A percentile compares a stretch with the other conserved stretches of the same genome.
These are phyloP conservation scores for Epinephelus awoara DNA, from an alignment of 2,797 vertebrate species.

Conservation along the genomic window DNA sequence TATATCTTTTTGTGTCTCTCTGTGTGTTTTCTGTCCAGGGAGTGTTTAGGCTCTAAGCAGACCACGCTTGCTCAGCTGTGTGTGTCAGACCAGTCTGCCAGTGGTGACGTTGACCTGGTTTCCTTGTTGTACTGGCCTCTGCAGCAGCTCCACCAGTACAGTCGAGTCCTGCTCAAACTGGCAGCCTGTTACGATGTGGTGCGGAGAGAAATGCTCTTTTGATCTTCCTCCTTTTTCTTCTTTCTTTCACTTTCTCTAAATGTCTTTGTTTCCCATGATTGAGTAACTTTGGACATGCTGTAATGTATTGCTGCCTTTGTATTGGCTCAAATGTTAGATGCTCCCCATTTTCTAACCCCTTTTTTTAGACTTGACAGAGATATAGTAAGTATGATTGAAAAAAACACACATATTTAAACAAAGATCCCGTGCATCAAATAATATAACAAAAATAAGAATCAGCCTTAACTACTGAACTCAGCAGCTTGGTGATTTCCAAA, in stretches of 20 bases:
- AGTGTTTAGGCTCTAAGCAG: conserved; percentile 91
- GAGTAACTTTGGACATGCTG: background rate
- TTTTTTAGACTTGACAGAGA: background rate
- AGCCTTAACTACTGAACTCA: background rate
- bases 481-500: background rate
- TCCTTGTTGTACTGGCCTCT: conserved; percentile 92
- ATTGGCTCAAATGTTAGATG: background rate
- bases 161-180: conserved; percentile 91
- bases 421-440: background rate
- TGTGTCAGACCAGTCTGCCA: conserved; percentile 82
- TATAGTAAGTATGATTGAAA: background rate
- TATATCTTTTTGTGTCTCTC: conserved; percentile 6
- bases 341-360: background rate
- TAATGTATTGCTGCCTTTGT: background rate
- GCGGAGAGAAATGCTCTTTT: conserved; percentile 55
- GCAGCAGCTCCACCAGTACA: conserved; percentile 92
- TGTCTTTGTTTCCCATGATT: background rate
- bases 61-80: conserved; percentile 86
- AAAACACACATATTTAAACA: background rate
- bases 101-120: conserved; percentile 85
- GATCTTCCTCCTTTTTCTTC: background rate
- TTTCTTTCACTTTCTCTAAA: background rate
- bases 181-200: conserved; percentile 97
- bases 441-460: background rate
- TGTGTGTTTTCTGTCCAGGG: conserved; percentile 75